Conservation (phyloP, 37 sponge, comb jelly and placozoan species). For the Chondrilla cf. caribensis region DNA sequence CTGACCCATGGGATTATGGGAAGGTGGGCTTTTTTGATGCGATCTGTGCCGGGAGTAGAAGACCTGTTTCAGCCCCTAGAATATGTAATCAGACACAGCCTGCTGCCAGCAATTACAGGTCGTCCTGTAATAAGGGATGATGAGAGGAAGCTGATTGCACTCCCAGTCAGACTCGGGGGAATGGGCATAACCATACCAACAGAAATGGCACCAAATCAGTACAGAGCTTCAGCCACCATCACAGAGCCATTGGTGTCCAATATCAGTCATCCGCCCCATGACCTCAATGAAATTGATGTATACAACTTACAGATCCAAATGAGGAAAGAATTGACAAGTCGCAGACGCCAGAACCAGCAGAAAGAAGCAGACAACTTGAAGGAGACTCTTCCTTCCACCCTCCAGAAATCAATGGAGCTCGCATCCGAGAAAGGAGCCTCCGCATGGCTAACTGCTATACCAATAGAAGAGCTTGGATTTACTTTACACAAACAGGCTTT, state of each 20-base stretch:
- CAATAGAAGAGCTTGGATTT: background rate
- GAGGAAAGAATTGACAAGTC: constrained; percentile 7
- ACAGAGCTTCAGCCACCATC: constrained; percentile 1
- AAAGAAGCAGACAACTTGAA: constrained; percentile 5
- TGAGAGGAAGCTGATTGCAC: constrained; percentile 15
- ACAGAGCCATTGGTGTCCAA: constrained; percentile 5
- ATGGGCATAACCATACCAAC: constrained; percentile 17
- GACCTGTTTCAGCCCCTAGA: constrained; percentile 12
- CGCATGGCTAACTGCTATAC: no score
- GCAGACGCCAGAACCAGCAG: constrained; percentile 1
- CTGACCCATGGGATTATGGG: constrained; percentile 20
- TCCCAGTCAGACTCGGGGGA: constrained; percentile 15
- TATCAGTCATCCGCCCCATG: background rate
- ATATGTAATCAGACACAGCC: background rate
- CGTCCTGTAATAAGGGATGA: background rate
- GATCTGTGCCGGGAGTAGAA: background rate
- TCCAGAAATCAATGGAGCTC: constrained; percentile 13
- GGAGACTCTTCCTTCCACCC: constrained; percentile 5
- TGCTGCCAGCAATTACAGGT: constrained; percentile 18
- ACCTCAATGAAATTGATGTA: background rate
- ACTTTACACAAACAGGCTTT: constrained; percentile 17
- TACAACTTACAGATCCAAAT: constrained; percentile 11
- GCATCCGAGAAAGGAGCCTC: constrained; percentile 3
- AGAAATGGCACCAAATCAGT: constrained; percentile 12
- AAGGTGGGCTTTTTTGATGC: background rate